A percentile compares a stretch with the other conserved stretches of the same genome.
phyloP scores from a whole-genome alignment of 2,797 vertebrate genomes.

The Poecilia gillii region DNA sequence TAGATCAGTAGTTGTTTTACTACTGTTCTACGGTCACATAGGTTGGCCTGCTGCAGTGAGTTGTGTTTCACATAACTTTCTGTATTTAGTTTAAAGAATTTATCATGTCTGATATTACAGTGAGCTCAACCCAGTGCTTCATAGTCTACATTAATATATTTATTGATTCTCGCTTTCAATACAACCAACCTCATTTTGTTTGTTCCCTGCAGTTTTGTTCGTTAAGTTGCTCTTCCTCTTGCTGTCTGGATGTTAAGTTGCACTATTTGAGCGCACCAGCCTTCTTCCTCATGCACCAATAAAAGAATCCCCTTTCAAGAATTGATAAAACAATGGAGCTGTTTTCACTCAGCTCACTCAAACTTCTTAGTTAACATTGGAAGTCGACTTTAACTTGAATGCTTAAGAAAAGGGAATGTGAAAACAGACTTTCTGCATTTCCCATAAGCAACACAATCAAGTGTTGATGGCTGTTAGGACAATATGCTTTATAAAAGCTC shows the following conservation, averaged over 20 bases:
- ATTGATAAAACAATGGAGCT: background rate
- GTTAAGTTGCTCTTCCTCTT: background rate
- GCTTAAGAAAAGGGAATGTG: background rate
- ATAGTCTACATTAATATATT: background rate
- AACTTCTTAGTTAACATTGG: background rate
- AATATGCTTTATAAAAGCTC: background rate
- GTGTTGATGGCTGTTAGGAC: background rate
- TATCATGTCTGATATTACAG: background rate
- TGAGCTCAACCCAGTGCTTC: background rate
- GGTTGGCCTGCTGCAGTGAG: too few species aligned
- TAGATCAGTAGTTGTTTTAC: background rate
- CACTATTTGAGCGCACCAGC: background rate
- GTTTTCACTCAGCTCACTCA: background rate
- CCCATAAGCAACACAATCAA: background rate
- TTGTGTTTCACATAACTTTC: too few species aligned
- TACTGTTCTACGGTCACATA: too few species aligned
- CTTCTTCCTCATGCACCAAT: background rate
- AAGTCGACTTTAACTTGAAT: background rate
- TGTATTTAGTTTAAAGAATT: background rate
- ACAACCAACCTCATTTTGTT: background rate
- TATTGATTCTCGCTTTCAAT: background rate
- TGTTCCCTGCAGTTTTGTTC: background rate
- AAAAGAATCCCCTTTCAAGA: background rate
- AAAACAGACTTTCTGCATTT: background rate
- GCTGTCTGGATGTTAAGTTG: background rate